Evolutionary conservation across 2,797 vertebrate genomes (phyloP), one percentile per base, ranked within the genome.

Genomic region (Sparus aurata): DNA sequence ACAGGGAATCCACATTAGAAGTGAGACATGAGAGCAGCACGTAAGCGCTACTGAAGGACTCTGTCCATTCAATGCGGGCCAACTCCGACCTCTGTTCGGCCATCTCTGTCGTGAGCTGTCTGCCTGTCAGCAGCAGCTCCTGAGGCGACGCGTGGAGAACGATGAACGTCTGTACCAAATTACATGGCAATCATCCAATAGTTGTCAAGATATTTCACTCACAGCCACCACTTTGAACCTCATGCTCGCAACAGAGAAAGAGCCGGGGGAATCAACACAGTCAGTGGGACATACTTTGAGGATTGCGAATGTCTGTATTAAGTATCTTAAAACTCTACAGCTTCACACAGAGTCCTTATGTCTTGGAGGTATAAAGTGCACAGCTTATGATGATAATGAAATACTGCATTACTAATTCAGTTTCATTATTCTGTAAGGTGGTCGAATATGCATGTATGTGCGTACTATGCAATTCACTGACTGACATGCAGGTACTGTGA

Each of bases 101-200:
- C 12, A 8, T 34, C 30, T 17, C 38, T 43, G 27, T 58, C n/a
- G 15, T 46, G 22, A 23, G 60, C 34, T 15, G 34, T 20, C 30
- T 38, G 57, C 38, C 59, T 43, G 59, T 62, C 41, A 45, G 34
- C n/a, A 16, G 59, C 30, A 41, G 34, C n/a, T 61, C 59, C 38
- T 8, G 38, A 15, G n/a, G 38, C 2, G 20, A 13, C 23, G 6
- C 16, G 18, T 12, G 22, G 41, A 25, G 60, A 61, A 61, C 38
- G 8, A 3, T 16, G n/a, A 16, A 9, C 7, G n/a, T 43, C 59
- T 25, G n/a, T 2, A 23, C 11, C n/a, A 45, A 61, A 61, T 61
- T 43, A 45, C 20, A 45, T 45, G 13, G 11, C n/a, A 61, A 61
- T 61, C 59, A 61, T 45, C 34, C 41, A 45, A 45, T 4, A 41